A percentile compares a stretch with the other conserved stretches of the same genome.
Evolutionary conservation across 1,140 invertebrate genomes (phyloP).

Genomic region (Zaprionus nigranus): DNA sequence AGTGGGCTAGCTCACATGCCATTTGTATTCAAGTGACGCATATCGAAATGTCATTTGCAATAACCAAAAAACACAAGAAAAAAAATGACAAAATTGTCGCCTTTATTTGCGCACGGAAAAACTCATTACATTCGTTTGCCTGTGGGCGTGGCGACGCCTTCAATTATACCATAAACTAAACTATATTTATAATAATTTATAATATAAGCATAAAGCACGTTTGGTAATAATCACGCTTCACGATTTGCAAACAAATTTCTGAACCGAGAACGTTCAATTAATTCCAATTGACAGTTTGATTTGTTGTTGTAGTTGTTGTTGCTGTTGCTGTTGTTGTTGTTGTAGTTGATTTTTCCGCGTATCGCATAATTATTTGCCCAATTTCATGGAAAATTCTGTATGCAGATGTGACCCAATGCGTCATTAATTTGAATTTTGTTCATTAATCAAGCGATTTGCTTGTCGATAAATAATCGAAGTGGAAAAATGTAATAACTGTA

Average conservation of each 20-base stretch:
- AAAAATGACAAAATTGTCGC: neutral
- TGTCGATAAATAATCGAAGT: slow-evolving; percentile 5
- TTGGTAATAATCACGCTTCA: neutral
- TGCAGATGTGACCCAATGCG: neutral
- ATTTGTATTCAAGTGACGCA: slow-evolving; percentile 72
- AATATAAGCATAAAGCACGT: slow-evolving; percentile 4
- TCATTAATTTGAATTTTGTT: slow-evolving; percentile 12
- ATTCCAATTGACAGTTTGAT: neutral
- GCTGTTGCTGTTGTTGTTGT: neutral
- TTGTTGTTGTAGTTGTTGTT: neutral
- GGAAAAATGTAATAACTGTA: neutral
- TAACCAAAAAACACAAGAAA: neutral
- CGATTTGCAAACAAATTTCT: neutral
- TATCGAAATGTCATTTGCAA: slow-evolving; percentile 26
- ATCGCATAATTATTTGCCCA: slow-evolving; percentile 1
- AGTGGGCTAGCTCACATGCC: slow-evolving; percentile 21
- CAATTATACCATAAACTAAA: neutral
- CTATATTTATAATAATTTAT: slow-evolving; percentile 1
- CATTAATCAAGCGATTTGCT: slow-evolving; percentile 51
- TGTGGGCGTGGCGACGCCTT: neutral
- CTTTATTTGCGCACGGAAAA: slow-evolving; percentile 9
- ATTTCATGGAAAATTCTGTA: slow-evolving; percentile 2
- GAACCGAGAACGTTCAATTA: slow-evolving; percentile 6
- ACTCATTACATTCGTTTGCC: neutral
- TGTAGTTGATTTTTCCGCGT: slow-evolving; percentile 4